Conservation (phyloP, 1,140 invertebrate species). For the Idris sp. region DNA sequence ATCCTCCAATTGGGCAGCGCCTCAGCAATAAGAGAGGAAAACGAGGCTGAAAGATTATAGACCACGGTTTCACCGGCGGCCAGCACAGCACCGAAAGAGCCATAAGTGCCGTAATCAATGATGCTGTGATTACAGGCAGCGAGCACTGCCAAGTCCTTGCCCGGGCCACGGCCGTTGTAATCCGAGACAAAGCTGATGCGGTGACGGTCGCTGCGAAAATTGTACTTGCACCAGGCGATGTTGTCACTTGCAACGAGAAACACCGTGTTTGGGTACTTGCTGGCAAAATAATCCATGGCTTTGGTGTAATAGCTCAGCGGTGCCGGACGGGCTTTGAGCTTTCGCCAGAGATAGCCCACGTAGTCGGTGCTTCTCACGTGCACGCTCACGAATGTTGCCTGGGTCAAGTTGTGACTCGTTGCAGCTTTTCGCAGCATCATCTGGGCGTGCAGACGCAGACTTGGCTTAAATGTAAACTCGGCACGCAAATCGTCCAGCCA, state of each 20-base stretch:
- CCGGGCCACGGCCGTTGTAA: constrained; percentile 75
- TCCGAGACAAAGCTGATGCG: constrained; percentile 79
- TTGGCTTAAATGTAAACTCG: constrained; percentile 80
- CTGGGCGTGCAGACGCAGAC: constrained; percentile 76
- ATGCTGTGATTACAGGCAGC: constrained; percentile 83
- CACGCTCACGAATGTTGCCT: constrained; percentile 79
- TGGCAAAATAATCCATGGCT: constrained; percentile 80
- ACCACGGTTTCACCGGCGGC: constrained; percentile 81
- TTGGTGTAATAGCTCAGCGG: constrained; percentile 78
- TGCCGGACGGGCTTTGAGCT: constrained; percentile 76
- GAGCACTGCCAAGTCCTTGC: constrained; percentile 82
- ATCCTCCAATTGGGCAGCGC: constrained; percentile 80
- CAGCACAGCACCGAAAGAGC: constrained; percentile 83
- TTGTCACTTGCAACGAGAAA: constrained; percentile 83
- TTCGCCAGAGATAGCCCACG: constrained; percentile 79
- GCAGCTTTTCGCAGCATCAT: constrained; percentile 74
- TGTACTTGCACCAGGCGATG: constrained; percentile 80
- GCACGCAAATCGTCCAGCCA: constrained; percentile 80
- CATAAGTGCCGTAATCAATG: constrained; percentile 85
- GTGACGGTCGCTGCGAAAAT: constrained; percentile 74
- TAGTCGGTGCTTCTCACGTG: constrained; percentile 83
- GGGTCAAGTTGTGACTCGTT: constrained; percentile 64
- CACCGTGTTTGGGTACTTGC: constrained; percentile 78
- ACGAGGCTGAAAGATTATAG: constrained; percentile 80
- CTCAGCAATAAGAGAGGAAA: constrained; percentile 78